phyloP scores from a whole-genome alignment of 2,888 invertebrate genomes.

The Eilema caniola region DNA sequence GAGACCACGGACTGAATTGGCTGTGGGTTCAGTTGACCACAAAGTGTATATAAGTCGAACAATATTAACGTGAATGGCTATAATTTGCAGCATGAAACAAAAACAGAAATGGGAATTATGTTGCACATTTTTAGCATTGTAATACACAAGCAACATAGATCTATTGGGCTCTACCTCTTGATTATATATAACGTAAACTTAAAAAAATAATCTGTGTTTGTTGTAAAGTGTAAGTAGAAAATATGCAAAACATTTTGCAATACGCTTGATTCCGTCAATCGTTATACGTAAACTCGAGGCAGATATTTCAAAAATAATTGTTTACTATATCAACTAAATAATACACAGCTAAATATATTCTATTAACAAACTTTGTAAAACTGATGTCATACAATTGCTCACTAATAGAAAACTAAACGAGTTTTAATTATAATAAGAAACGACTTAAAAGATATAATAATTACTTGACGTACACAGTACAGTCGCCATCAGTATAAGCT shows the following conservation, averaged over 20 bases:
- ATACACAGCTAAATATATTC: constrained; percentile 28
- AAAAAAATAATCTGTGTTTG: constrained; percentile 39
- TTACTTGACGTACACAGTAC: neutral
- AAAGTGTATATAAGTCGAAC: neutral
- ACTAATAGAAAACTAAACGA: neutral
- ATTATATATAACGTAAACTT: neutral
- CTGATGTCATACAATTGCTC: constrained; percentile 28
- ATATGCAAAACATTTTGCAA: constrained; percentile 25
- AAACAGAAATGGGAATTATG: neutral
- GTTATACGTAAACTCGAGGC: constrained; percentile 48
- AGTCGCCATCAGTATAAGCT: too few relatives aligned
- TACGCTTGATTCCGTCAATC: constrained; percentile 50
- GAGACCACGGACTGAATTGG: neutral
- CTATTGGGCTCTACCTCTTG: neutral
- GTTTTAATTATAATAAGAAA: constrained; percentile 3
- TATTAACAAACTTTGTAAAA: constrained; percentile 33
- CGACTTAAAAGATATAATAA: neutral
- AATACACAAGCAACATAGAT: neutral
- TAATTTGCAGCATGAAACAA: neutral
- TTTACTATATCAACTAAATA: constrained; percentile 24
- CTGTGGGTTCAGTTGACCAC: neutral
- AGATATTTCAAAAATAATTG: constrained; percentile 34
- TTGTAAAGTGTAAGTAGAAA: constrained; percentile 43
- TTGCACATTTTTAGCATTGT: neutral
- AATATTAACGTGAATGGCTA: neutral